A percentile compares a stretch with the other conserved stretches of the same genome.
phyloP scores from a whole-genome alignment of 2,888 invertebrate genomes.

The Pterostichus madidus region DNA sequence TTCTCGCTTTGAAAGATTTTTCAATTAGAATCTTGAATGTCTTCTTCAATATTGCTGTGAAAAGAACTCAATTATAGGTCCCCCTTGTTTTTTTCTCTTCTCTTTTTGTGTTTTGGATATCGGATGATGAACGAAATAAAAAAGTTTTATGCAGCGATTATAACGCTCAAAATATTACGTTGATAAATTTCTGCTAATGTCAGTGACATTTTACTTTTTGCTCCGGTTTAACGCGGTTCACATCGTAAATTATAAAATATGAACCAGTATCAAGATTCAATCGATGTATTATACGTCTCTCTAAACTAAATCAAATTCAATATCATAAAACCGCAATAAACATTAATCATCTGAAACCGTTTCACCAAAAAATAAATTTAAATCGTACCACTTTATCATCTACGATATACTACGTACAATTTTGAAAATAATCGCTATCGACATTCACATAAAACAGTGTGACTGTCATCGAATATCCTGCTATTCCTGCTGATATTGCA shows the following conservation, averaged over 20 bases:
- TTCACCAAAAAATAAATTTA: constrained; percentile 42
- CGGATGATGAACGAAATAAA: background rate
- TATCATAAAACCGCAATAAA: constrained; percentile 42
- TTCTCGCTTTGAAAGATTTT: constrained; percentile 59
- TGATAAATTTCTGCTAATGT: constrained; percentile 13
- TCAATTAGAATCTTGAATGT: constrained; percentile 62
- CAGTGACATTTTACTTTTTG: background rate
- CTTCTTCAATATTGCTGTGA: constrained; percentile 50
- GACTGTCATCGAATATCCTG: constrained; percentile 52
- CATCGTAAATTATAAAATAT: constrained; percentile 27
- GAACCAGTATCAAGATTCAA: constrained; percentile 10
- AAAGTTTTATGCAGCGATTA: background rate
- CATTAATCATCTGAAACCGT: constrained; percentile 25
- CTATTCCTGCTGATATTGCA: constrained; percentile 54
- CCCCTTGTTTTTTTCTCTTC: constrained; percentile 51
- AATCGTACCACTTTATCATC: constrained; percentile 29
- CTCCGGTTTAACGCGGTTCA: background rate
- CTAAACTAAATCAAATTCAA: constrained; percentile 44
- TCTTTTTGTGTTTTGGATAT: constrained; percentile 24
- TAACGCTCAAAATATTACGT: too few species aligned
- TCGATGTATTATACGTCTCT: constrained; percentile 34
- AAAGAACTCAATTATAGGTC: constrained; percentile 59
- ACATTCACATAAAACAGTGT: constrained; percentile 54
- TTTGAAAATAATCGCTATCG: constrained; percentile 48
- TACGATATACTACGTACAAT: constrained; percentile 29